Evolutionary conservation across 2,888 invertebrate species (phyloP).

Genomic region (Pseudanteris insignis): DNA sequence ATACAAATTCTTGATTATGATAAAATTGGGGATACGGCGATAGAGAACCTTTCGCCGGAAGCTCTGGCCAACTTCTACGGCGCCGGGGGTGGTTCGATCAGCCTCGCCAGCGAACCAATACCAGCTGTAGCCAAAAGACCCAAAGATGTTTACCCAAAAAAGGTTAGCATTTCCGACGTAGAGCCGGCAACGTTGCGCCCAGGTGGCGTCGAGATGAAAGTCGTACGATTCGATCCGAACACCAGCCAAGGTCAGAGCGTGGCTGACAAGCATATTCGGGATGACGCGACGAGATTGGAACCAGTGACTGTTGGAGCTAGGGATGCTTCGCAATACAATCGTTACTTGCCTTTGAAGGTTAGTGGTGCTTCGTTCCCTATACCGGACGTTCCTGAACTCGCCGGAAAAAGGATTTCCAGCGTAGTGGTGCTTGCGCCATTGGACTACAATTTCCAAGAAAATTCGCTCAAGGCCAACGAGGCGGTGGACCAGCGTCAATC

Average conservation of each 20-base stretch:
- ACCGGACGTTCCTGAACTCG: conserved; percentile 79
- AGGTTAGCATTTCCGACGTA: conserved; percentile 50
- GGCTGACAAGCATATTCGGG: conserved; percentile 77
- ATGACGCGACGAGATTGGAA: conserved; percentile 77
- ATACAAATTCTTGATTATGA: conserved; percentile 89
- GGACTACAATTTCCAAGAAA: conserved; percentile 72
- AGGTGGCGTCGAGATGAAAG: conserved; percentile 83
- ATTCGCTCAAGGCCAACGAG: conserved; percentile 50
- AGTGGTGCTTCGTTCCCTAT: conserved; percentile 86
- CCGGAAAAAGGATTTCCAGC: conserved; percentile 81
- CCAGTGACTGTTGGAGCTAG: conserved; percentile 75
- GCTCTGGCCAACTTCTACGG: conserved; percentile 87
- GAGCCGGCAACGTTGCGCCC: conserved; percentile 65
- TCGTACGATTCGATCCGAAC: conserved; percentile 82
- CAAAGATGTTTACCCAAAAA: conserved; percentile 47
- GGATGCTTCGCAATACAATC: conserved; percentile 75
- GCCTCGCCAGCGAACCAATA: conserved; percentile 74
- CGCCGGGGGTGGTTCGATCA: conserved; percentile 81
- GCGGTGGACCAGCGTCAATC: conserved; percentile 57
- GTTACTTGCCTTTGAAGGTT: conserved; percentile 85
- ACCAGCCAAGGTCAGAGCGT: conserved; percentile 77
- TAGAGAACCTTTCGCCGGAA: conserved; percentile 85
- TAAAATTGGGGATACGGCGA: conserved; percentile 85
- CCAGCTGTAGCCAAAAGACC: conserved; percentile 71
- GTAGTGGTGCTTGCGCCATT: conserved; percentile 88